Percentiles rank a stretch among this genome's conserved stretches.
Evolutionary conservation across 2,797 vertebrate species (phyloP).

Genomic region (Hoplostethus mediterraneus): DNA sequence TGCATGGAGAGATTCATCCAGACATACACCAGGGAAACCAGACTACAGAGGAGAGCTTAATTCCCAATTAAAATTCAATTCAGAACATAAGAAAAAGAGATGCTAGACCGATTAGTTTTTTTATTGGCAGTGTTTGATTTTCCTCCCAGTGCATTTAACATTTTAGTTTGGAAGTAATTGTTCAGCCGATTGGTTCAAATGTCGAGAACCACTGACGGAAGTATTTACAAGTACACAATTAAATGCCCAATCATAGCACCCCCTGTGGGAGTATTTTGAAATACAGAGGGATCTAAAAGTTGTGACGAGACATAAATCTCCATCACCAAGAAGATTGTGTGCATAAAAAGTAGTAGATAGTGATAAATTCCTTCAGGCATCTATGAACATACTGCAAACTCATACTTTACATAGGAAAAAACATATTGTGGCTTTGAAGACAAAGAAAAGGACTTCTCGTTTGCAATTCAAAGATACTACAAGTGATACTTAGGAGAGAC

Average conservation of each 20-base stretch:
- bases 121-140: neutral
- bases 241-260: neutral
- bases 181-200: neutral
- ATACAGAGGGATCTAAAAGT: too few relatives aligned
- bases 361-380: neutral
- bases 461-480: constrained; percentile 12
- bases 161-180: neutral
- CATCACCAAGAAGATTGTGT: neutral
- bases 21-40: constrained; percentile 50
- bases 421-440: neutral
- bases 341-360: neutral
- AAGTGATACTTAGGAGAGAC: constrained; percentile 35
- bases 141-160: neutral
- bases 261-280: neutral
- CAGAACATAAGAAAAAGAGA: neutral
- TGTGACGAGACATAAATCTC: too few relatives aligned
- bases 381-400: neutral
- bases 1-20: constrained; percentile 49
- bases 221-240: neutral
- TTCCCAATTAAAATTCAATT: constrained; percentile 9
- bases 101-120: neutral
- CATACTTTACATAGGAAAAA: neutral
- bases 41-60: constrained; percentile 24
- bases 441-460: constrained; percentile 18
- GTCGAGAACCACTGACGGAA: neutral